These are phyloP conservation scores for Heterodera schachtii DNA, from an alignment of 1,140 invertebrate species.

Conservation along the genomic window DNA sequence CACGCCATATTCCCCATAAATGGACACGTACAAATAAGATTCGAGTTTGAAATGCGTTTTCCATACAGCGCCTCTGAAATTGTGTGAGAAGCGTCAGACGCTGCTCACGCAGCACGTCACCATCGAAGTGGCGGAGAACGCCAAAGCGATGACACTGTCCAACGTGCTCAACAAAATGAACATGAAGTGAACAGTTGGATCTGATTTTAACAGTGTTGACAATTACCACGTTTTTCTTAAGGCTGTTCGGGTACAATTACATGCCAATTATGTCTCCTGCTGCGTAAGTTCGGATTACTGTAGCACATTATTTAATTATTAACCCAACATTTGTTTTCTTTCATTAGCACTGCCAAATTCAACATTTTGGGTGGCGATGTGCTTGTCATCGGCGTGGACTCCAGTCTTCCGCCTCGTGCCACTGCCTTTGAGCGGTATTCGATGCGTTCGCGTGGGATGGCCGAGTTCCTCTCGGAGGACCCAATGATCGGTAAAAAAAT, in stretches of 20 bases:
- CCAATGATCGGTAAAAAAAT: conserved; percentile 15
- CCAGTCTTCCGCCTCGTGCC: conserved; percentile 18
- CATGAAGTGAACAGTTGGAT: conserved; percentile 15
- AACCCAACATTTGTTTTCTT: neutral
- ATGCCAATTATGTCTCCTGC: conserved; percentile 17
- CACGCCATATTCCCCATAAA: neutral
- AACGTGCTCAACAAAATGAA: conserved; percentile 41
- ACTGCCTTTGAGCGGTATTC: conserved; percentile 23
- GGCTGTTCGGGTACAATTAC: conserved; percentile 33
- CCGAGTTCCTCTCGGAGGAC: conserved; percentile 20
- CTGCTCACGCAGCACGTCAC: conserved; percentile 34
- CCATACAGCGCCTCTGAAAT: conserved; percentile 32
- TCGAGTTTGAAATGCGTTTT: neutral
- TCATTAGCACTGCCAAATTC: conserved; percentile 1
- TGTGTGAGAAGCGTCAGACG: conserved; percentile 18
- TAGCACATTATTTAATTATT: no score
- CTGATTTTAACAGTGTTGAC: neutral
- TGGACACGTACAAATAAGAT: no score
- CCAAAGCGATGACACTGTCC: conserved; percentile 17
- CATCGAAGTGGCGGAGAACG: conserved; percentile 17
- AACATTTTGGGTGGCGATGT: conserved; percentile 32
- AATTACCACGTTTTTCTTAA: neutral
- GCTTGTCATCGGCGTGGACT: conserved; percentile 37
- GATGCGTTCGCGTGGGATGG: conserved; percentile 6
- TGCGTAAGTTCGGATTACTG: conserved; percentile 13